These are phyloP conservation scores for Isaurus tuberculatus DNA, from an alignment of 92 coral and sea anemone genomes.

Conservation along the genomic window DNA sequence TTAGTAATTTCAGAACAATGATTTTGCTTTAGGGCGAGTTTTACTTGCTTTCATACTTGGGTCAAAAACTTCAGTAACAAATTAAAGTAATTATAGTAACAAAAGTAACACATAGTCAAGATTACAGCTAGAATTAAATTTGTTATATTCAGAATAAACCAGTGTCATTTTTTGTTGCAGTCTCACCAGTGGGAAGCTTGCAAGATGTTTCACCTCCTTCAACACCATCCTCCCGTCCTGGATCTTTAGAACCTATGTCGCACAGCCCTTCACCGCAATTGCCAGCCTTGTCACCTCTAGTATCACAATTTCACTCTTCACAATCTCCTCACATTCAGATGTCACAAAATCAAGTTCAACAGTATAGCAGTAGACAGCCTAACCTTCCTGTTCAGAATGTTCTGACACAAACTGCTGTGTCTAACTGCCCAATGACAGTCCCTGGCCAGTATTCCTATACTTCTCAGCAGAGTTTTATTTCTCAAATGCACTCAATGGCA, in stretches of 20 bases:
- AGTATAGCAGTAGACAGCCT: slow-evolving; percentile 66
- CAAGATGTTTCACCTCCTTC: slow-evolving; percentile 99
- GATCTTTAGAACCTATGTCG: slow-evolving; percentile 67
- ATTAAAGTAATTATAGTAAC: no score
- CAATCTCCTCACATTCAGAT: slow-evolving; percentile 79
- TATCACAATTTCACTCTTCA: slow-evolving; percentile 69
- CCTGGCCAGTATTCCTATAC: slow-evolving; percentile 67
- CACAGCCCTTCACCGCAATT: slow-evolving; percentile 92
- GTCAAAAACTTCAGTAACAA: no score
- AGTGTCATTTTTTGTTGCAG: slow-evolving; percentile 41
- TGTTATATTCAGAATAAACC: not conserved
- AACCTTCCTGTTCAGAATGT: slow-evolving; percentile 59
- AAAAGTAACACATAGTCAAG: no score
- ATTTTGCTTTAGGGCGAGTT: no score
- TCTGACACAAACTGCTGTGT: slow-evolving; percentile 62
- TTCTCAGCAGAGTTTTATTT: slow-evolving; percentile 61
- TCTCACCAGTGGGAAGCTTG: slow-evolving; percentile 91
- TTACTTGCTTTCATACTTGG: no score
- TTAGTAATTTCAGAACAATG: no score
- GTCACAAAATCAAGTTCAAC: slow-evolving; percentile 57
- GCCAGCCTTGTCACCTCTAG: slow-evolving; percentile 76
- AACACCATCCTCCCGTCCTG: slow-evolving; percentile 89
- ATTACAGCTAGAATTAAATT: not conserved
- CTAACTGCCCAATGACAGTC: slow-evolving; percentile 59
- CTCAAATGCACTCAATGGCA: slow-evolving; percentile 59